Conservation (phyloP, 2,797 vertebrate genomes). For the Rhadinocentrus ornatus region DNA sequence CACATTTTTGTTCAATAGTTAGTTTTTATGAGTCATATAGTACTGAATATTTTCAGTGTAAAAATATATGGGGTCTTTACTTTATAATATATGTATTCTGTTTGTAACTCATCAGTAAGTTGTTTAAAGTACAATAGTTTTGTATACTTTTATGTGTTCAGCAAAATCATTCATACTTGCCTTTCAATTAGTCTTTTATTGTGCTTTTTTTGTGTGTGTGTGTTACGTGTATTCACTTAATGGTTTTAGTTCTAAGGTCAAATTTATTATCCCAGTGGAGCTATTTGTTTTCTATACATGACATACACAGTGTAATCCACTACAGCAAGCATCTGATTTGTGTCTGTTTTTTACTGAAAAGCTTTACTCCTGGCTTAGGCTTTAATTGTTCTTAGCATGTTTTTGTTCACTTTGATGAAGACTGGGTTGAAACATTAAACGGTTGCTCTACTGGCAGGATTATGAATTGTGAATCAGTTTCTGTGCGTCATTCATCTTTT, state of each 20-base stretch:
- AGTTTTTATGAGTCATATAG: background rate
- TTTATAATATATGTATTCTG: background rate
- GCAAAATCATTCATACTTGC: background rate
- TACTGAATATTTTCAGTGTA: background rate
- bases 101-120: background rate
- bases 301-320: background rate
- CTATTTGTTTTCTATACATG: background rate
- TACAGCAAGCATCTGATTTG: background rate
- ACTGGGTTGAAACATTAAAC: background rate
- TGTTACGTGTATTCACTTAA: background rate
- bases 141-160: background rate
- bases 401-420: background rate
- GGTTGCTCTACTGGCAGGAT: background rate
- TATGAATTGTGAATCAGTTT: background rate
- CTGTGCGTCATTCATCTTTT: background rate
- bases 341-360: background rate
- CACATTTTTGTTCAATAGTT: conserved; percentile 27
- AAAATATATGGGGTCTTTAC: background rate
- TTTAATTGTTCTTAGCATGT: background rate
- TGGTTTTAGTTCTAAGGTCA: background rate
- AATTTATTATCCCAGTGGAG: background rate
- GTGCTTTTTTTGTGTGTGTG: background rate
- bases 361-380: background rate
- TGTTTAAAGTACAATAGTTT: background rate
- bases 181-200: background rate